Evolutionary conservation across 1,140 invertebrate species (phyloP).

Genomic region (Drosophila erecta): DNA sequence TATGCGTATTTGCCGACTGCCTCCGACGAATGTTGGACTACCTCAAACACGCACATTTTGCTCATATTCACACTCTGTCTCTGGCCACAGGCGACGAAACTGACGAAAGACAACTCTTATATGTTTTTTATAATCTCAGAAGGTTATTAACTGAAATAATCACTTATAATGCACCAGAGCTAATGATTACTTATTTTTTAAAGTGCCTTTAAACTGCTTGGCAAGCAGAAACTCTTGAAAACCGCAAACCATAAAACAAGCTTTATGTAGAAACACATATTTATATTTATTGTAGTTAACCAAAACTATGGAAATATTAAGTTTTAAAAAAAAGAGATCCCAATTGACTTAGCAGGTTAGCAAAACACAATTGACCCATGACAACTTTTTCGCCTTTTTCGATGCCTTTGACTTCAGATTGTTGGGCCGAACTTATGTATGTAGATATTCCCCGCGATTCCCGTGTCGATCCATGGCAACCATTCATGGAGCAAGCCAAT

Average conservation of each 20-base stretch:
- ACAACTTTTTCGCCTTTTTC: constrained; percentile 46
- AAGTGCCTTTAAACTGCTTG: too few relatives aligned
- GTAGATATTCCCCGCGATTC: constrained; percentile 6
- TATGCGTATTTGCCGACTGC: constrained; percentile 63
- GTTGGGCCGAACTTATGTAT: not conserved
- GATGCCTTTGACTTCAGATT: constrained; percentile 12
- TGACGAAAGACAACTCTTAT: not conserved
- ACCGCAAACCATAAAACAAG: too few relatives aligned
- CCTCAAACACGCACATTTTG: constrained; percentile 71
- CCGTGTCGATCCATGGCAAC: constrained; percentile 4
- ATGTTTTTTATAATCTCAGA: too few relatives aligned
- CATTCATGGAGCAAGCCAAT: constrained; percentile 54
- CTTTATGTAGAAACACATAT: too few relatives aligned
- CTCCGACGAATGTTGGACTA: constrained; percentile 36
- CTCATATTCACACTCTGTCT: constrained; percentile 69
- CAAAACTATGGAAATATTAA: too few relatives aligned
- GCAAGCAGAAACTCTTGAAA: not conserved
- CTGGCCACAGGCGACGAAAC: constrained; percentile 29
- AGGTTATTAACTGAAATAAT: too few relatives aligned
- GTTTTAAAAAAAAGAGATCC: too few relatives aligned
- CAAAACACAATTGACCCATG: not conserved
- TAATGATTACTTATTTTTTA: too few relatives aligned
- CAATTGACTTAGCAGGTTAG: too few relatives aligned
- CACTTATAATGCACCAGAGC: too few relatives aligned
- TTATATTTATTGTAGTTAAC: too few relatives aligned